Percentiles rank a stretch among this genome's conserved stretches.
Conservation (phyloP, 2,113 vertebrate genomes). For the Rhinolophus sinicus region DNA sequence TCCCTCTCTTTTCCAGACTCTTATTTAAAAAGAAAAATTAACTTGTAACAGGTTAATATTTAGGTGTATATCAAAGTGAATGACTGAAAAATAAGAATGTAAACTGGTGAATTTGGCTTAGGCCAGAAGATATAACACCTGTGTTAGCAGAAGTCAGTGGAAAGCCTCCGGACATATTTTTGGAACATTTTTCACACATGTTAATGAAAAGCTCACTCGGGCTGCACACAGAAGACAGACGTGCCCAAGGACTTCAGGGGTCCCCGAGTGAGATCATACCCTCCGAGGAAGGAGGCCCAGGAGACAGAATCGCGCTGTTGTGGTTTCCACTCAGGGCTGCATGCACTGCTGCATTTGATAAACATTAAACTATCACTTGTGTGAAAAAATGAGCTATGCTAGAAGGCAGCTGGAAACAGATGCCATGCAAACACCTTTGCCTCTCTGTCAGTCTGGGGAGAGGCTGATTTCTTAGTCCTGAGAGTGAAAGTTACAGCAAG, state of each 20-base stretch:
- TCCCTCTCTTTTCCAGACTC: not conserved
- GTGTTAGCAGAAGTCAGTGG: not conserved
- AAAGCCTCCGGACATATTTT: not conserved
- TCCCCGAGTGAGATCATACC: not conserved
- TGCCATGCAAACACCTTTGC: not conserved
- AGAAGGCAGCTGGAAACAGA: conserved; percentile 7
- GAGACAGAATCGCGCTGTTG: accelerated
- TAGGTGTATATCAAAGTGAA: not conserved
- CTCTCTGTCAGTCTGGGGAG: not conserved
- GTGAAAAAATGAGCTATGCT: not conserved
- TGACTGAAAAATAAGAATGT: not conserved
- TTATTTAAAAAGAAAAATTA: not conserved
- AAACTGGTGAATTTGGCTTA: not conserved
- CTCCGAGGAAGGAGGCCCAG: not conserved
- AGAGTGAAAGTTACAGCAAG: not conserved
- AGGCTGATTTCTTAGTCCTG: not conserved
- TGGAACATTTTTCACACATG: not conserved
- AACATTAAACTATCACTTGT: not conserved
- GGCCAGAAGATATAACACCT: not conserved
- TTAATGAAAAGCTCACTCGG: not conserved
- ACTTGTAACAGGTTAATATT: not conserved
- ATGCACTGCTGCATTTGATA: not conserved
- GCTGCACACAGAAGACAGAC: not conserved
- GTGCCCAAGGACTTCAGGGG: not conserved
- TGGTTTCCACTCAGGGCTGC: not conserved